Percentiles rank a stretch among this genome's conserved stretches.
These are phyloP conservation scores for Geotrypetes seraphini DNA, from an alignment of 2,797 vertebrate species.

Conservation along the genomic window DNA sequence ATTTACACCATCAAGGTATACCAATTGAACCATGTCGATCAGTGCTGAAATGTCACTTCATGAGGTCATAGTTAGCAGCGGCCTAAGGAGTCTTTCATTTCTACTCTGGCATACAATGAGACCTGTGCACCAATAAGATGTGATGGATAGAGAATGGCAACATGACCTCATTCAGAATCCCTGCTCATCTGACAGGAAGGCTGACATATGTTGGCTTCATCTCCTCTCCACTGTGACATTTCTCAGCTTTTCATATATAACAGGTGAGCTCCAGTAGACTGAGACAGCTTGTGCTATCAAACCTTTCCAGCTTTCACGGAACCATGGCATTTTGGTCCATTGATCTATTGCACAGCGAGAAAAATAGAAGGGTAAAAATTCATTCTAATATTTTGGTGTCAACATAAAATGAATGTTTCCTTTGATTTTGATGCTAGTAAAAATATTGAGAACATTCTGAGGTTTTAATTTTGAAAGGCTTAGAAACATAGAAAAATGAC, in stretches of 20 bases:
- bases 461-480: no score
- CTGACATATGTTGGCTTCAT: constrained; percentile 38
- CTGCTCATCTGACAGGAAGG: constrained; percentile 16
- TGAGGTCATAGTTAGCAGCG: constrained; percentile 32
- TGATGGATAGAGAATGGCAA: constrained; percentile 7
- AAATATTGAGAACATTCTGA: no score
- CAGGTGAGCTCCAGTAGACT: constrained; percentile 43
- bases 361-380: constrained; percentile 49
- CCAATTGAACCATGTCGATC: constrained; percentile 26
- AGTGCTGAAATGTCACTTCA: constrained; percentile 42
- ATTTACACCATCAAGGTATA: constrained; percentile 1
- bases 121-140: constrained; percentile 7
- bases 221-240: constrained; percentile 43
- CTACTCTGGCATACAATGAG: constrained; percentile 7
- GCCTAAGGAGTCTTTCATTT: constrained; percentile 8
- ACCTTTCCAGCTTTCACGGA: constrained; percentile 39
- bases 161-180: constrained; percentile 9
- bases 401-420: constrained; percentile 34
- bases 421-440: constrained; percentile 45
- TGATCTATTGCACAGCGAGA: constrained; percentile 62
- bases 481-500: no score
- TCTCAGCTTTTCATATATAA: constrained; percentile 32
- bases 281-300: constrained; percentile 36
- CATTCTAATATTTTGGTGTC: constrained; percentile 59
- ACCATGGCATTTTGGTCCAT: constrained; percentile 67